Percentiles rank a stretch among this genome's conserved stretches.
These are phyloP conservation scores for Cheirogaleus major DNA, from an alignment of 2,797 vertebrate species.

Conservation along the genomic window DNA sequence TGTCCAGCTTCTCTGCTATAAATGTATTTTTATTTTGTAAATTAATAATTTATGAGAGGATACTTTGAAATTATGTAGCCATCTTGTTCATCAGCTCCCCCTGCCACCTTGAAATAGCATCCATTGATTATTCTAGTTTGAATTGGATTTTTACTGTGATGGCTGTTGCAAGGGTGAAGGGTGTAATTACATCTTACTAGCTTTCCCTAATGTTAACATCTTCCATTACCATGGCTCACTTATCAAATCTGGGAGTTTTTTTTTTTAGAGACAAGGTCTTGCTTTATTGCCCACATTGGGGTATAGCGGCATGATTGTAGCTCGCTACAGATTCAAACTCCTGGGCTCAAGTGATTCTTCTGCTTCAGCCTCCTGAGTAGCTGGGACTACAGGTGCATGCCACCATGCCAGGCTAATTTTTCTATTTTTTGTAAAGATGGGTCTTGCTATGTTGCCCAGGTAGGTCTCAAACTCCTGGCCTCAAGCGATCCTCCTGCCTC, in stretches of 20 bases:
- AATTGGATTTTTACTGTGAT: background rate
- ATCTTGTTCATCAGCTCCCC: background rate
- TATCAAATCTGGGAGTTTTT: background rate
- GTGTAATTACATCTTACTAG: background rate
- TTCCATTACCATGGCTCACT: background rate
- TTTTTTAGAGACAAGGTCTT: too few species aligned
- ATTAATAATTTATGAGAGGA: background rate
- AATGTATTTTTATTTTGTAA: background rate
- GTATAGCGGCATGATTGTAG: too few species aligned
- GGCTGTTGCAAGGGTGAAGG: background rate
- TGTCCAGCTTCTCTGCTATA: background rate
- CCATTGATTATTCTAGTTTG: background rate
- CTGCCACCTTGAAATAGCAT: background rate
- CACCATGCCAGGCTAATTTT: too few species aligned
- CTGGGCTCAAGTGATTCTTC: too few species aligned
- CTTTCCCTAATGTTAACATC: background rate
- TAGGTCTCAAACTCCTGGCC: too few species aligned
- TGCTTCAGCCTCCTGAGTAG: too few species aligned
- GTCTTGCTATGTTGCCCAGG: too few species aligned
- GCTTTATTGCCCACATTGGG: too few species aligned
- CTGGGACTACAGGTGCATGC: too few species aligned
- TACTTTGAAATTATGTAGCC: background rate
- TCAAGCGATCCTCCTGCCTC: too few species aligned
- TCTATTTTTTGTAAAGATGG: too few species aligned
- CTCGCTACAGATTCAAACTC: too few species aligned